Evolutionary conservation across 2,797 vertebrate genomes (phyloP).

Genomic region (Emydoidea blandingii): DNA sequence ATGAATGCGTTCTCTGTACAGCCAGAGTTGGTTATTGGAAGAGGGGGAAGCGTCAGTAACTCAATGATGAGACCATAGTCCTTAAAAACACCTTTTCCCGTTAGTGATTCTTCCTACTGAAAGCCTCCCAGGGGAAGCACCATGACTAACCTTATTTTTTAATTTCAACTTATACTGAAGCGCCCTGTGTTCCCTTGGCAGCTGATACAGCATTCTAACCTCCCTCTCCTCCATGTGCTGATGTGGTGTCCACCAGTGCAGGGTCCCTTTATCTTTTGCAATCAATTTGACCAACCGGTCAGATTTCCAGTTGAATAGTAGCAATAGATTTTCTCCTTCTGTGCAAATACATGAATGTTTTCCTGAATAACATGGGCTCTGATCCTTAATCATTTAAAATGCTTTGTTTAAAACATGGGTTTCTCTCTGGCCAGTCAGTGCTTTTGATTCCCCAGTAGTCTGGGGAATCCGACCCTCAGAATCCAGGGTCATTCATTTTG

Average conservation of each 20-base stretch:
- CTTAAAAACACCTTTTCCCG: not conserved
- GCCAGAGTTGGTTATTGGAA: not conserved
- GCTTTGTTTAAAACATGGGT: not conserved
- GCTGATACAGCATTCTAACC: not conserved
- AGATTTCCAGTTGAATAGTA: not conserved
- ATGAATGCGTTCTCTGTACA: not conserved
- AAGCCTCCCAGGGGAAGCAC: not conserved
- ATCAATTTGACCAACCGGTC: not conserved
- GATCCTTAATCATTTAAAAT: not conserved
- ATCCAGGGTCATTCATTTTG: not conserved
- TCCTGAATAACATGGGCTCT: not conserved
- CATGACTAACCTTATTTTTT: not conserved
- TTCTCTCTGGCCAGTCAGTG: not conserved
- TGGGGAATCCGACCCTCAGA: not conserved
- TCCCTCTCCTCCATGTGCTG: not conserved
- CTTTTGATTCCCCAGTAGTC: fast-evolving
- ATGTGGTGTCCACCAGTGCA: not conserved
- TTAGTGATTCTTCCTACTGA: slow-evolving; percentile 5
- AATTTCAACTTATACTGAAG: not conserved
- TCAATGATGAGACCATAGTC: not conserved
- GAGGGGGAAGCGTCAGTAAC: not conserved
- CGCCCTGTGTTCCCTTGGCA: not conserved
- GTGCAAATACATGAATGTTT: not conserved
- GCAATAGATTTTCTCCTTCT: not conserved
- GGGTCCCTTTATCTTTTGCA: not conserved